These are phyloP conservation scores for Decapterus maruadsi DNA, from an alignment of 2,797 vertebrate species.

Conservation along the genomic window DNA sequence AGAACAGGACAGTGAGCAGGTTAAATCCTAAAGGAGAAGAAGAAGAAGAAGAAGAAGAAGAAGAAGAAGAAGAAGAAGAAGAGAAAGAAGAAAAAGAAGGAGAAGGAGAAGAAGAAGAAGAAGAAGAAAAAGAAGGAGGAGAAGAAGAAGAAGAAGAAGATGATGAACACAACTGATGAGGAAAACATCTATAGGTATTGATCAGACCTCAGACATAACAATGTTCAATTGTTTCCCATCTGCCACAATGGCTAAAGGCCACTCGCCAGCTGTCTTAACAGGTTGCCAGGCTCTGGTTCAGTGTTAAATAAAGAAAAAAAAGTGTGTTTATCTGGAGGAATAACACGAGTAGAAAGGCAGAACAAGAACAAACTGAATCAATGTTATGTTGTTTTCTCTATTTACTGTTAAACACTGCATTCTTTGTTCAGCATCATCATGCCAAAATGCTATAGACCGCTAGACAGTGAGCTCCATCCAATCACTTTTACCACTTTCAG, in stretches of 20 bases:
- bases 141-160: not conserved
- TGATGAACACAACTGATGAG: not conserved
- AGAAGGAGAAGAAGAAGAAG: not conserved
- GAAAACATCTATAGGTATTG: constrained; percentile 43
- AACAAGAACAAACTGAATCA: too few species aligned
- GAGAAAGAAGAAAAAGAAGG: too few species aligned
- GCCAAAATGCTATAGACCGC: not conserved
- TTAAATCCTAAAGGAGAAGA: not conserved
- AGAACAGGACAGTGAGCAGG: not conserved
- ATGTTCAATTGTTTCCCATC: constrained; percentile 39
- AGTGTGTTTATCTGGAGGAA: not conserved
- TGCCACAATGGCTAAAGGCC: constrained; percentile 28
- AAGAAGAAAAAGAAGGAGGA: not conserved
- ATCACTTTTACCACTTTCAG: not conserved
- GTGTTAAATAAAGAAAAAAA: constrained; percentile 27
- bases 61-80: not conserved
- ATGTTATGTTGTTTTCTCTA: not conserved
- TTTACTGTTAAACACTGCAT: not conserved
- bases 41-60: not conserved
- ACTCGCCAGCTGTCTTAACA: constrained; percentile 33
- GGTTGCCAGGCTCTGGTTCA: constrained; percentile 25
- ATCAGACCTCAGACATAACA: constrained; percentile 35
- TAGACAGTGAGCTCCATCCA: not conserved
- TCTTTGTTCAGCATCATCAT: not conserved
- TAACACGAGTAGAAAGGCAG: too few species aligned